Evolutionary conservation across 2,888 invertebrate species (phyloP).

Genomic region (Cryptocephalus moraei): DNA sequence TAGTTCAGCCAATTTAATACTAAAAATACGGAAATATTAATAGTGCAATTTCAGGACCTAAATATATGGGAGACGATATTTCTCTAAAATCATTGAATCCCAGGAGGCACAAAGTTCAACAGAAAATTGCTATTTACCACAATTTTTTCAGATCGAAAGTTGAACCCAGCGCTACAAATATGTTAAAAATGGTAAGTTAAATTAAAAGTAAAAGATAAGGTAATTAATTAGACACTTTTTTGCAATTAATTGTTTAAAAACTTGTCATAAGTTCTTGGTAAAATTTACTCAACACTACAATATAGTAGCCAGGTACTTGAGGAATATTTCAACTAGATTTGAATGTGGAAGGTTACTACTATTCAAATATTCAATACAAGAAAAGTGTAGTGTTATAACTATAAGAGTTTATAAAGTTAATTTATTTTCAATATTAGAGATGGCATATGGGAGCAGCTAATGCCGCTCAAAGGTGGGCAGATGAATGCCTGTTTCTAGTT

Average conservation of each 20-base stretch:
- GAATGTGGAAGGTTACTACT: too few relatives aligned
- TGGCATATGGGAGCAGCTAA: conserved; percentile 63
- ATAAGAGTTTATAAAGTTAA: neutral
- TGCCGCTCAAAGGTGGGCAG: conserved; percentile 66
- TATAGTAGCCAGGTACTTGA: too few relatives aligned
- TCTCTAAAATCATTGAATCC: conserved; percentile 47
- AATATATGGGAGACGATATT: conserved; percentile 47
- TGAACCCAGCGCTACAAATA: conserved; percentile 65
- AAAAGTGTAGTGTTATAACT: neutral
- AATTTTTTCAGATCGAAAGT: conserved; percentile 69
- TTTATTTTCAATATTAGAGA: conserved; percentile 41
- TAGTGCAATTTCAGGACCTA: conserved; percentile 41
- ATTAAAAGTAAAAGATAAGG: too few relatives aligned
- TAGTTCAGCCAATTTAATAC: too few relatives aligned
- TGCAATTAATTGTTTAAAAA: too few relatives aligned
- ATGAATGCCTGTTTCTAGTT: conserved; percentile 55
- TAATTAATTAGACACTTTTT: too few relatives aligned
- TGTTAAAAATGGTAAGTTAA: conserved; percentile 62
- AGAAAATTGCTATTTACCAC: conserved; percentile 65
- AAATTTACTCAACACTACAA: too few relatives aligned
- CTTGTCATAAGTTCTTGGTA: too few relatives aligned
- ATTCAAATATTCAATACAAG: neutral
- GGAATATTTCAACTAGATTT: too few relatives aligned
- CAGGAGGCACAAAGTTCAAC: conserved; percentile 48
- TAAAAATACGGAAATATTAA: too few relatives aligned